Percentiles rank a stretch among this genome's conserved stretches.
Conservation (phyloP, 2,888 invertebrate species). For the Chloroclysta siterata region DNA sequence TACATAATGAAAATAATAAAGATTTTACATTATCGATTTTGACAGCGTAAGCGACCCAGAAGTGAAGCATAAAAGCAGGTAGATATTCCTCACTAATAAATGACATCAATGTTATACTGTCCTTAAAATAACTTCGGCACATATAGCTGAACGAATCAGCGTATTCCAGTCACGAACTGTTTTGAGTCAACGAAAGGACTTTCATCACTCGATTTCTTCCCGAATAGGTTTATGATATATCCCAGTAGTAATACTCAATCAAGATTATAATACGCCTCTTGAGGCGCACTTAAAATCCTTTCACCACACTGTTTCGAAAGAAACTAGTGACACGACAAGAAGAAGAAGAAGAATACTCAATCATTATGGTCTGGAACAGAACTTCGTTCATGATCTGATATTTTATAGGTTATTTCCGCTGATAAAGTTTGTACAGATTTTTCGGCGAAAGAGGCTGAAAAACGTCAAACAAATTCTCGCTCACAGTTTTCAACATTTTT, state of each 20-base stretch:
- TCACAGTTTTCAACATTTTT: too few relatives aligned
- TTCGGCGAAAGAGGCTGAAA: constrained; percentile 6
- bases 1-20: neutral
- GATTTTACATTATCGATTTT: neutral
- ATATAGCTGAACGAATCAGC: constrained; percentile 12
- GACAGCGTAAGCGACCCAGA: neutral
- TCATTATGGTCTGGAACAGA: constrained; percentile 50
- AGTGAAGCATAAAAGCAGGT: too few relatives aligned
- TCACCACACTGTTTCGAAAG: too few relatives aligned
- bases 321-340: too few relatives aligned
- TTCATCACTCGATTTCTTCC: constrained; percentile 64
- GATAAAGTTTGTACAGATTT: constrained; percentile 40
- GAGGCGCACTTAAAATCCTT: too few relatives aligned
- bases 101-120: neutral
- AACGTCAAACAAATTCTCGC: too few relatives aligned
- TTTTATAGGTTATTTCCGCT: constrained; percentile 35
- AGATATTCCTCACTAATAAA: neutral
- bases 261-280: too few relatives aligned
- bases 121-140: neutral
- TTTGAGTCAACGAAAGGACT: constrained; percentile 63
- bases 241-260: constrained; percentile 63
- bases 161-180: constrained; percentile 67
- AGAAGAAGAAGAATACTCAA: too few relatives aligned
- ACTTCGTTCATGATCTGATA: constrained; percentile 37
- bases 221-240: constrained; percentile 63